Conservation (phyloP, 2,797 vertebrate species). For the Gymnothorax javanicus region DNA sequence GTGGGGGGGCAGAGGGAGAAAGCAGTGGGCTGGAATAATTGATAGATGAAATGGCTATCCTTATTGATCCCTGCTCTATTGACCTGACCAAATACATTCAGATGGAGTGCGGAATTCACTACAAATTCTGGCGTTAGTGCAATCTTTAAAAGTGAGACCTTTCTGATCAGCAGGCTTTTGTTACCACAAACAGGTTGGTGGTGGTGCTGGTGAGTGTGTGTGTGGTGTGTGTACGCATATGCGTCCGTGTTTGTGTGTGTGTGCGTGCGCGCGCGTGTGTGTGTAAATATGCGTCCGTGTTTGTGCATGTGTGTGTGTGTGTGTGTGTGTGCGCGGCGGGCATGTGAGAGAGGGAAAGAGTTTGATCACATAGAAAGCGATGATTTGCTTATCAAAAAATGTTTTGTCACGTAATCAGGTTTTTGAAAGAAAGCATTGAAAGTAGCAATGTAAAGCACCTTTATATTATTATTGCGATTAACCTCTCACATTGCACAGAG, state of each 20-base stretch:
- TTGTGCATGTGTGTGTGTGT: not conserved
- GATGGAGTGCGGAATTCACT: constrained; percentile 81
- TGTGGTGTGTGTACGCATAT: not conserved
- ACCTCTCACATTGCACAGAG: not conserved
- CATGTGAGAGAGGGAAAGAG: not conserved
- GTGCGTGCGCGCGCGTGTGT: not conserved
- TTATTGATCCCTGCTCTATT: constrained; percentile 78
- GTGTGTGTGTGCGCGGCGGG: not conserved
- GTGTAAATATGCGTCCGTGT: too few relatives aligned
- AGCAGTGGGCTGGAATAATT: constrained; percentile 81
- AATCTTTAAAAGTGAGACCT: constrained; percentile 66
- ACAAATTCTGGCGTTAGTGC: constrained; percentile 73
- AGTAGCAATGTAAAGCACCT: not conserved
- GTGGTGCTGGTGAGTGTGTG: not conserved
- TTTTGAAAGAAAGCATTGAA: not conserved
- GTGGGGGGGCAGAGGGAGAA: constrained; percentile 71
- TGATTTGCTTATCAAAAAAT: too few relatives aligned
- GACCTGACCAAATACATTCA: constrained; percentile 81
- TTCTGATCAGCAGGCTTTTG: constrained; percentile 32
- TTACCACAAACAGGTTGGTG: not conserved
- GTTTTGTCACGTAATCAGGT: too few relatives aligned
- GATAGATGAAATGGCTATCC: constrained; percentile 84
- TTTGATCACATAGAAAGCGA: too few relatives aligned
- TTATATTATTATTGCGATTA: not conserved
- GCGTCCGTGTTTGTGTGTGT: not conserved